Base-by-base conservation (phyloP, 2,888 invertebrate species). In the Trachelus iudaicus region DNA sequence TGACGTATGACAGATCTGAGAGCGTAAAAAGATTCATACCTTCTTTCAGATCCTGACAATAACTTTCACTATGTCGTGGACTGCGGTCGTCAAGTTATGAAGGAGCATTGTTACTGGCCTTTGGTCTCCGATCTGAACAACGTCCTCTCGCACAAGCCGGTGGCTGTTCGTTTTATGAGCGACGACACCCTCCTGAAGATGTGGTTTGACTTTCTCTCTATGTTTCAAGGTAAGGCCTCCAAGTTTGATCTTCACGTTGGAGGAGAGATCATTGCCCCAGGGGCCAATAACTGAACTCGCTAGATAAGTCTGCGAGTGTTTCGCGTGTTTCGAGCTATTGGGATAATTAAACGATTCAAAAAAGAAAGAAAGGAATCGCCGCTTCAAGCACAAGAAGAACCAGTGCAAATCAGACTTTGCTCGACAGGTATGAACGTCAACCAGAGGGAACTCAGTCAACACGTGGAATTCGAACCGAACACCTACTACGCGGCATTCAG, bases 101-200 rank as follows among this genome's bases (percentile, higher is more conserved):
- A 98, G 92, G 97, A 98, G 89, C 99, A 99, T 91, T 98, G 98
- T 92, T 99, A 98, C 92, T 99, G 99, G 99, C 98, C 99, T 1
- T 93, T 99, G 11, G 98, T 99, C 68, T 98, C 98, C 0, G 99
- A 99, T 92, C 95, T 99, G 85, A 98, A 98, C 90, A 99, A 99
- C 91, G 97, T 99, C 76, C 93, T 99, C 30, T 97, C 98, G 0
- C 99, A 99, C 90, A 94, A 95, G 88, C 96, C 97, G 30, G 97
- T 99, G 4, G 98, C 98, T 30, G 92, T 97, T 84, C 94, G 96
- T 89, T 98, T 99, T 90, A 94, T 99, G 92, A 95, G 95, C 76
- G 97, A 98, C 89, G 96, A 96, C 88, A 95, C 95, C 81, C 94
- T 99, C n/a, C 94, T 98, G 73, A 96, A 97, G 87, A 96, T 98